A percentile compares a stretch with the other conserved stretches of the same genome.
Conservation (phyloP, 2,888 invertebrate genomes). For the Spilosoma lubricipeda region DNA sequence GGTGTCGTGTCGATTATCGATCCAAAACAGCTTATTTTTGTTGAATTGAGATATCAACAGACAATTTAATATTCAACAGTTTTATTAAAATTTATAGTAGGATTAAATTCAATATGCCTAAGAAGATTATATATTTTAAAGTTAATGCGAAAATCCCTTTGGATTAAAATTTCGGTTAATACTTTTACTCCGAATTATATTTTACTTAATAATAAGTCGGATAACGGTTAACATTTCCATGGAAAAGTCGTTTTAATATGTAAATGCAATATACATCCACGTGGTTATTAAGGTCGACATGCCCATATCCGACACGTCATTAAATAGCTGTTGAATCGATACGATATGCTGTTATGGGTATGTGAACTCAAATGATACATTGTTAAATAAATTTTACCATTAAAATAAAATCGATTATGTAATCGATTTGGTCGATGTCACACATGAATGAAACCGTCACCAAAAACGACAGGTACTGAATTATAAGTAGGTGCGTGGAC, state of each 20-base stretch:
- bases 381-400: slow-evolving; percentile 43
- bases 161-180: slow-evolving; percentile 18
- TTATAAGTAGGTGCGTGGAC: slow-evolving; percentile 38
- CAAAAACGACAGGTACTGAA: slow-evolving; percentile 39
- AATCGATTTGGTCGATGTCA: slow-evolving; percentile 39
- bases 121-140: slow-evolving; percentile 35
- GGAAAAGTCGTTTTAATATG: slow-evolving; percentile 40
- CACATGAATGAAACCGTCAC: slow-evolving; percentile 41
- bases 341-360: slow-evolving; percentile 41
- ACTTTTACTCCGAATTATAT: slow-evolving; percentile 13
- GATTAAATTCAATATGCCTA: slow-evolving; percentile 36
- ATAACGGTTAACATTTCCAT: slow-evolving; percentile 34
- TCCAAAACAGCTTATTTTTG: slow-evolving; percentile 34
- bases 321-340: slow-evolving; percentile 40
- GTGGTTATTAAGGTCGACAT: slow-evolving; percentile 39
- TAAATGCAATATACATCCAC: slow-evolving; percentile 47
- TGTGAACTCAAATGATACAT: slow-evolving; percentile 40
- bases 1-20: slow-evolving; percentile 35
- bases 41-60: slow-evolving; percentile 37
- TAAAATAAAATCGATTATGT: slow-evolving; percentile 52
- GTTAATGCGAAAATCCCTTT: slow-evolving; percentile 34
- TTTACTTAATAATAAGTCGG: slow-evolving; percentile 22
- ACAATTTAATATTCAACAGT: slow-evolving; percentile 32
- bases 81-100: slow-evolving; percentile 33
- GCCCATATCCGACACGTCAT: slow-evolving; percentile 40